Percentiles rank a stretch among this genome's conserved stretches.
Conservation (phyloP, 2,113 vertebrate species). For the Vidua macroura region DNA sequence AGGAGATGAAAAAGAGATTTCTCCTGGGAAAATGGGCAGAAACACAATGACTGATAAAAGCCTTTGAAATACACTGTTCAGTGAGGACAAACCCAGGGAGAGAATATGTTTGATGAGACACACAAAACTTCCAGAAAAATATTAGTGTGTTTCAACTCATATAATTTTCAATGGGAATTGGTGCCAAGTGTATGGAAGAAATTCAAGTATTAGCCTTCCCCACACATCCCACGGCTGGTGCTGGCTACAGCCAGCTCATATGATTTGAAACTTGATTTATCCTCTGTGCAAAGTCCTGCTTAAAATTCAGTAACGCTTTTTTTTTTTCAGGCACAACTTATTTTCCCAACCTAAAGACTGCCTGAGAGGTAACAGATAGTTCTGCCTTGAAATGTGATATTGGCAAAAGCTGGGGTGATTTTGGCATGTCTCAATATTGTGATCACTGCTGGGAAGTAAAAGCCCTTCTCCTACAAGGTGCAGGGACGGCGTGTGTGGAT, state of each 20-base stretch:
- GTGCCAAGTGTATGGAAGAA: neutral
- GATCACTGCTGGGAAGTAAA: neutral
- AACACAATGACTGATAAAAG: neutral
- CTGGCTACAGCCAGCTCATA: neutral
- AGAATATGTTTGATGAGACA: neutral
- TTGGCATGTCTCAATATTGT: neutral
- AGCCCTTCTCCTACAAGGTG: neutral
- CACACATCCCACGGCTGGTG: neutral
- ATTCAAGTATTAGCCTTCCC: neutral
- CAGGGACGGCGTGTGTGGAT: neutral
- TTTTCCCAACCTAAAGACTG: constrained; percentile 5
- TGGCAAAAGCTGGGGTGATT: constrained; percentile 11
- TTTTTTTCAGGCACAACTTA: constrained; percentile 3
- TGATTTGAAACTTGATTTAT: constrained; percentile 31
- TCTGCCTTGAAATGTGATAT: constrained; percentile 55
- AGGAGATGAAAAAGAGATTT: neutral
- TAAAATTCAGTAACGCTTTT: neutral
- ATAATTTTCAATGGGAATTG: neutral
- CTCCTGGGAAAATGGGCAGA: neutral
- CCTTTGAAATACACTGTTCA: neutral
- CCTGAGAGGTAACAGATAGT: constrained; percentile 55
- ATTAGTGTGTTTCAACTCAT: neutral
- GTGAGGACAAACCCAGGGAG: neutral
- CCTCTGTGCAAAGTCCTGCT: constrained; percentile 12
- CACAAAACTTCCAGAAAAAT: neutral